Conservation (phyloP, 2,113 vertebrate species). For the Poeciliopsis occidentalis region DNA sequence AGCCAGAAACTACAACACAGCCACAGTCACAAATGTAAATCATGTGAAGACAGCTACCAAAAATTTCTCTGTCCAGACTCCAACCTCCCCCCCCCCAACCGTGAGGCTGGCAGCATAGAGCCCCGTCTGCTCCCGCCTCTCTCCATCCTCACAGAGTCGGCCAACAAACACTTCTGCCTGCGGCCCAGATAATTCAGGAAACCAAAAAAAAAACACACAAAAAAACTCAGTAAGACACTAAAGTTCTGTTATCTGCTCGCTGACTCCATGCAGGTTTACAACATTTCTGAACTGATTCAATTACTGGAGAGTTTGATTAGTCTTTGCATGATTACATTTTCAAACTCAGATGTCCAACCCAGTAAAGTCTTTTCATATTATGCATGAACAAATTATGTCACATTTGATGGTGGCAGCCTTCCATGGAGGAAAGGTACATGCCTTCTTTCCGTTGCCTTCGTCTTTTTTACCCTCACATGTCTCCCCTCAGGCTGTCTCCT, state of each 20-base stretch:
- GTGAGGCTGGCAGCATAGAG: constrained; percentile 52
- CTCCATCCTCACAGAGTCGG: constrained; percentile 50
- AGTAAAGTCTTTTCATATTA: constrained; percentile 16
- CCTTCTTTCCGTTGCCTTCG: background rate
- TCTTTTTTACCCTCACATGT: constrained; percentile 1
- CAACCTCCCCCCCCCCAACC: constrained; percentile 48
- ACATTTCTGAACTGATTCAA: constrained; percentile 8
- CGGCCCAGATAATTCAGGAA: constrained; percentile 62
- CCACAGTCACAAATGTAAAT: constrained; percentile 47
- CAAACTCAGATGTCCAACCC: background rate
- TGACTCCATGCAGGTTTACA: constrained; percentile 13
- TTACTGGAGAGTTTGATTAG: constrained; percentile 22
- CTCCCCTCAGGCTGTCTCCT: constrained; percentile 33
- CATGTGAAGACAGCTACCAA: constrained; percentile 26
- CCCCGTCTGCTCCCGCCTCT: constrained; percentile 41
- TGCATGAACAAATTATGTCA: background rate
- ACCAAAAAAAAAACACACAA: constrained; percentile 18
- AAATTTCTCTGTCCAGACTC: constrained; percentile 51
- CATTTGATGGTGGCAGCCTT: constrained; percentile 4
- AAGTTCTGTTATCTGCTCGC: constrained; percentile 43
- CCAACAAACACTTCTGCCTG: constrained; percentile 53
- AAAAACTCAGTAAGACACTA: constrained; percentile 44
- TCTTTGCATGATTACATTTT: background rate
- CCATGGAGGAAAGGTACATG: too few relatives aligned
- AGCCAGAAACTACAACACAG: constrained; percentile 20